Base-by-base conservation (phyloP, 2,888 invertebrate genomes). In the Drosophila testacea region DNA sequence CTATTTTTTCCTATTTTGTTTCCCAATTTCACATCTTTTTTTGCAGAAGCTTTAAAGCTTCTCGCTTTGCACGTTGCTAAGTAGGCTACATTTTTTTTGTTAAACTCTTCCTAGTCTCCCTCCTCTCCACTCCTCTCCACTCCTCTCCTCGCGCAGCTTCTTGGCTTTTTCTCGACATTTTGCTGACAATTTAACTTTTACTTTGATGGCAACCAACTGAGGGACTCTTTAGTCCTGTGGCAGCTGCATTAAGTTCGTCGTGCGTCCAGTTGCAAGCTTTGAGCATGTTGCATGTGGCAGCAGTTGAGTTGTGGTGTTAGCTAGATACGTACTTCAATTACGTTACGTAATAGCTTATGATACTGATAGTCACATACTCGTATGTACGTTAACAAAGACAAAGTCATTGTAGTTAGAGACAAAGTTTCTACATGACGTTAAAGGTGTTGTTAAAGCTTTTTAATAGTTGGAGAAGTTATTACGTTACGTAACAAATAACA, bases 1-100 rank as follows among this genome's bases (percentile, higher is more conserved):
- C 11, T 6, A 9, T 13, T 30, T 47, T 30, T 48, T 32, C 22
- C 22, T 22, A 22, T 32, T 30, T 47, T 9, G 6, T n/a, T 2
- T 39, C 7, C 30, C 22, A 22, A 2, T 47, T 16, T 47, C 4
- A 5, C 27, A 36, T 5, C 1, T 13, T 13, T 51, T 27, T 27
- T 34, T 38, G 16, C 38, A 6, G 38, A 41, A 63, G 62, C 62
- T 62, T 44, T 47, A 63, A 63, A 63, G 62, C 62, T 63, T 56
- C 11, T 34, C 36, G 13, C 34, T 36, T 10, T n/a, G 59, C 30
- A 4, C 46, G 44, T 56, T 34, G 41, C 41, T 63, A 63, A 63
- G 63, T 63, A 63, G 63, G 63, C 63, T 48, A 63, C 63, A 13
- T 42, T 42, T 42, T n/a, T 48, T 48, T n/a, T 22, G 5, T 9